phyloP scores from a whole-genome alignment of 2,113 vertebrate genomes.

The Tragelaphus strepsiceros region DNA sequence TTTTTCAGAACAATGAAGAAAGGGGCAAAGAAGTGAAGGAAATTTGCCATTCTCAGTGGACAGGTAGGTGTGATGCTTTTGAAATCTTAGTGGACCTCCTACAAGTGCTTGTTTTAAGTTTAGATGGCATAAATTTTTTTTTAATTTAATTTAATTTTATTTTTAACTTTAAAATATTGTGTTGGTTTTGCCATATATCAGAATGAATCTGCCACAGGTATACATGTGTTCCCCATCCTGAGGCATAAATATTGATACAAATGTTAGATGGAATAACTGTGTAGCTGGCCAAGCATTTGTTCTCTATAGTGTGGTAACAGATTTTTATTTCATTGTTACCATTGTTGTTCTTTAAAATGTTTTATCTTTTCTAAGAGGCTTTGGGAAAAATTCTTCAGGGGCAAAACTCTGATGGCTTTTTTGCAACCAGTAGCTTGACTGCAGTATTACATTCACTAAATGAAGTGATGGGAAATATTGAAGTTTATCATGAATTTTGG shows the following conservation, averaged over 20 bases:
- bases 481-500: slow-evolving; percentile 97
- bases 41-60: neutral
- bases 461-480: slow-evolving; percentile 93
- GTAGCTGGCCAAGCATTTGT: neutral
- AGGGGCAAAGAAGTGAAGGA: neutral
- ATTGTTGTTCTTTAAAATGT: neutral
- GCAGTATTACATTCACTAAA: slow-evolving; percentile 91
- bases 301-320: neutral
- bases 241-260: neutral
- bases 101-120: neutral
- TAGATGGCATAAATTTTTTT: neutral
- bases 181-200: too few species aligned
- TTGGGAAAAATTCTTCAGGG: neutral
- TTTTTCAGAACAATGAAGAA: neutral
- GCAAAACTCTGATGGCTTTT: slow-evolving; percentile 84
- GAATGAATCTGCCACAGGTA: too few species aligned
- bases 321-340: neutral
- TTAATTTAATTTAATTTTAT: too few species aligned
- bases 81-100: neutral
- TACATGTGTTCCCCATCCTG: too few species aligned
- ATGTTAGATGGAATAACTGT: neutral
- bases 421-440: slow-evolving; percentile 86
- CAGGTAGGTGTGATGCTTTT: neutral
- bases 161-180: too few species aligned
- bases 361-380: neutral